Evolutionary conservation across 2,113 vertebrate genomes (phyloP).

Genomic region (Bolborhynchus lineola): DNA sequence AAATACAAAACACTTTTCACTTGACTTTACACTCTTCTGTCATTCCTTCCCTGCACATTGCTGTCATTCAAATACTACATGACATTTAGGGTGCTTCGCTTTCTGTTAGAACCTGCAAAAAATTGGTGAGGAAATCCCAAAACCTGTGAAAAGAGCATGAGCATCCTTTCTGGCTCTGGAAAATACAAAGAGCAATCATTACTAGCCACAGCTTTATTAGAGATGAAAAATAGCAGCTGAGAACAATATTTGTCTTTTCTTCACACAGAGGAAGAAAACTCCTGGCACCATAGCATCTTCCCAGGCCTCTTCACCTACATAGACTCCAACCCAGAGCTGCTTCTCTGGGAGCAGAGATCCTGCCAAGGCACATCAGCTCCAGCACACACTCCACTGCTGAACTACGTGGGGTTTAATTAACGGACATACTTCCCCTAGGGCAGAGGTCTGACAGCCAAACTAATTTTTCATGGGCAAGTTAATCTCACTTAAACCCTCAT

Average conservation of each 20-base stretch:
- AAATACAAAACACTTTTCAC: background rate
- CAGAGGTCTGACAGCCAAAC: background rate
- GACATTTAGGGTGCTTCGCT: background rate
- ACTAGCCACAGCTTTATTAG: background rate
- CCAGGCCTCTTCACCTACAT: background rate
- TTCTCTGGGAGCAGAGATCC: background rate
- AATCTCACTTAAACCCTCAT: conserved; percentile 37
- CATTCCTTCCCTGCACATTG: background rate
- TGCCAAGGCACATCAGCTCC: background rate
- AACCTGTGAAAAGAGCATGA: conserved; percentile 13
- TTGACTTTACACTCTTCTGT: background rate
- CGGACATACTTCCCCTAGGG: background rate
- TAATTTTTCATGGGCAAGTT: conserved; percentile 9
- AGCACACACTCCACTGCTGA: background rate
- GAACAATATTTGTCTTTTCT: background rate
- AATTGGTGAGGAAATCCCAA: background rate
- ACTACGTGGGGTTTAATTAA: background rate
- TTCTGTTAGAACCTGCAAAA: background rate
- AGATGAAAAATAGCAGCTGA: background rate
- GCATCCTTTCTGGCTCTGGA: background rate
- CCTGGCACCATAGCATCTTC: background rate
- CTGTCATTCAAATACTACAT: background rate
- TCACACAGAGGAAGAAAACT: background rate
- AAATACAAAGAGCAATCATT: background rate
- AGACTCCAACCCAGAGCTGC: background rate